These are phyloP conservation scores for Ophiodon elongatus DNA, from an alignment of 2,113 vertebrate species.

Conservation along the genomic window DNA sequence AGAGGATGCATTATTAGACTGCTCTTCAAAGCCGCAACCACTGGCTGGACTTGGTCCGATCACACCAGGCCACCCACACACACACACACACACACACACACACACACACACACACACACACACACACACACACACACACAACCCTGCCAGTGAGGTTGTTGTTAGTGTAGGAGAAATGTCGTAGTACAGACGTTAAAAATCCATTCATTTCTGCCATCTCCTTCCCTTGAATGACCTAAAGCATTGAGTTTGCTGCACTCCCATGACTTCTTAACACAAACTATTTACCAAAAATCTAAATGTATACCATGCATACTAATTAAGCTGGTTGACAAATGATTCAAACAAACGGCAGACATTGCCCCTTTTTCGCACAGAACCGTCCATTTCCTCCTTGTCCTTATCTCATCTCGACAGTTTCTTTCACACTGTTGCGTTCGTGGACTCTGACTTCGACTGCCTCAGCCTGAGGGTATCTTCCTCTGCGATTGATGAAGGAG, in stretches of 20 bases:
- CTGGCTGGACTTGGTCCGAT: conserved; percentile 45
- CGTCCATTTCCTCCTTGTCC: neutral
- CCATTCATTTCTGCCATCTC: neutral
- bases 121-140: conserved; percentile 25
- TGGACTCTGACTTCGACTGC: conserved; percentile 7
- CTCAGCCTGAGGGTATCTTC: conserved; percentile 13
- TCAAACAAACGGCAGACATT: neutral
- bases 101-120: neutral
- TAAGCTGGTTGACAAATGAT: neutral
- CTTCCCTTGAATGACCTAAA: neutral
- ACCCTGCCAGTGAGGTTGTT: conserved; percentile 14
- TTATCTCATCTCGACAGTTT: neutral
- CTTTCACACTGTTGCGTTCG: neutral
- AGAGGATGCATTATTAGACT: conserved; percentile 67
- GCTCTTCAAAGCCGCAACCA: conserved; percentile 64
- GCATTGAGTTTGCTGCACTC: neutral
- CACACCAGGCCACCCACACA: conserved; percentile 15
- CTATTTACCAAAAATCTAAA: neutral
- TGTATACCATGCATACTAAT: neutral
- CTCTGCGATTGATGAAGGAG: neutral
- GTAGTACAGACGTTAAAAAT: neutral
- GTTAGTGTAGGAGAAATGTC: neutral
- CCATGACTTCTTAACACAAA: neutral
- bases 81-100: neutral
- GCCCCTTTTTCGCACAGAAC: no score